These are phyloP conservation scores for Felis chaus DNA, from an alignment of 2,113 vertebrate species.

Conservation along the genomic window DNA sequence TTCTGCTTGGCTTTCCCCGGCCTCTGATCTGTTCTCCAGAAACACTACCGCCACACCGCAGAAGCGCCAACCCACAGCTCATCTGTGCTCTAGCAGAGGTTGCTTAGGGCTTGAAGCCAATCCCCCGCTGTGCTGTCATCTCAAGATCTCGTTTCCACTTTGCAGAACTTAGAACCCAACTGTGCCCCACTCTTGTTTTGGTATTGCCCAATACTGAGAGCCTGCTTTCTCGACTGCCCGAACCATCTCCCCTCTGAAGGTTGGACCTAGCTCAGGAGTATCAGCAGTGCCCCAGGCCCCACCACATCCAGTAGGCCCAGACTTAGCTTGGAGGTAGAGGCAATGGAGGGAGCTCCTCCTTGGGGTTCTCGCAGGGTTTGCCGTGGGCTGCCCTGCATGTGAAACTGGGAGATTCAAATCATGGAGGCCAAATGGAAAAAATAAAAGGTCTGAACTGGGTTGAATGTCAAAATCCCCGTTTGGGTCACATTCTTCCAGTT, in stretches of 20 bases:
- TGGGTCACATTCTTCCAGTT: neutral
- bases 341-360: neutral
- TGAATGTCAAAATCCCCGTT: neutral
- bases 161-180: neutral
- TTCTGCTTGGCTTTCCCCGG: slow-evolving; percentile 51
- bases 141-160: neutral
- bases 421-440: neutral
- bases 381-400: neutral
- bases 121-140: neutral
- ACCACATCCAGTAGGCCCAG: neutral
- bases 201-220: neutral
- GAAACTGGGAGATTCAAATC: neutral
- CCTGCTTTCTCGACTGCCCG: neutral
- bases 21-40: slow-evolving; percentile 57
- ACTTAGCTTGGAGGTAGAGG: neutral
- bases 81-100: neutral
- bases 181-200: neutral
- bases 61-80: slow-evolving; percentile 72
- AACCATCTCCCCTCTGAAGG: neutral
- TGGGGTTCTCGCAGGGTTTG: neutral
- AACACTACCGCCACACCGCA: neutral
- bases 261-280: neutral
- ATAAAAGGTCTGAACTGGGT: neutral
- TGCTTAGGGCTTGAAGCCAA: neutral
- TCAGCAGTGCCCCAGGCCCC: neutral